A percentile compares a stretch with the other conserved stretches of the same genome.
phyloP scores from a whole-genome alignment of 2,113 vertebrate genomes.

The Vulpes ferrilata region DNA sequence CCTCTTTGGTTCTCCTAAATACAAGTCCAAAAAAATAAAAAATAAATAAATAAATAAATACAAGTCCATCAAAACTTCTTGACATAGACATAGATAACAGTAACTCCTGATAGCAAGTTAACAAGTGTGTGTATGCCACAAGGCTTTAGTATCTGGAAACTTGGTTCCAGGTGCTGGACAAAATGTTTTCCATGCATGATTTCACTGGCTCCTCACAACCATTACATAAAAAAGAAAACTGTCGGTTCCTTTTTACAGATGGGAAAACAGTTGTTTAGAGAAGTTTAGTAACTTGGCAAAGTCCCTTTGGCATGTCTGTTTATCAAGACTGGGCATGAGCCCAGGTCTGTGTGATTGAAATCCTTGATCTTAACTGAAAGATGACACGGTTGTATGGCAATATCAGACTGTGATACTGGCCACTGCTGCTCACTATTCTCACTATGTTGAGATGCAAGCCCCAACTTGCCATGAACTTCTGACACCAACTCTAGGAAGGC shows the following conservation, averaged over 20 bases:
- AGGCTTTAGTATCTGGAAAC: background rate
- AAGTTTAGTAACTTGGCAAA: background rate
- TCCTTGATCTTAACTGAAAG: background rate
- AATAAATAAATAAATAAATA: background rate
- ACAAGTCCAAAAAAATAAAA: background rate
- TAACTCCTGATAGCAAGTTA: background rate
- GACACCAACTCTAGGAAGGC: background rate
- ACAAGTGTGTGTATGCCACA: background rate
- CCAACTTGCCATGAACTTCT: rapidly evolving
- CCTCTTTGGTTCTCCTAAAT: background rate
- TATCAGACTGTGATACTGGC: background rate
- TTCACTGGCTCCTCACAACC: background rate
- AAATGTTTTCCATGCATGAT: background rate
- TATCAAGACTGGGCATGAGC: background rate
- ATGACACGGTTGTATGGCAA: background rate
- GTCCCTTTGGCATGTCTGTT: background rate
- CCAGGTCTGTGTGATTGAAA: background rate
- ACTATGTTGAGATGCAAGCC: background rate
- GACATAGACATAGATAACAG: background rate
- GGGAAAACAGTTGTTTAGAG: background rate
- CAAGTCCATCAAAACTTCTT: background rate
- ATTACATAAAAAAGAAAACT: background rate
- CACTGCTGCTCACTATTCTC: background rate
- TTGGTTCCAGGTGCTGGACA: background rate
- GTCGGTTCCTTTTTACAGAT: background rate